Percentiles rank a stretch among this genome's conserved stretches.
These are phyloP conservation scores for Eutolmus rufibarbis DNA, from an alignment of 2,888 invertebrate genomes.

Conservation along the genomic window DNA sequence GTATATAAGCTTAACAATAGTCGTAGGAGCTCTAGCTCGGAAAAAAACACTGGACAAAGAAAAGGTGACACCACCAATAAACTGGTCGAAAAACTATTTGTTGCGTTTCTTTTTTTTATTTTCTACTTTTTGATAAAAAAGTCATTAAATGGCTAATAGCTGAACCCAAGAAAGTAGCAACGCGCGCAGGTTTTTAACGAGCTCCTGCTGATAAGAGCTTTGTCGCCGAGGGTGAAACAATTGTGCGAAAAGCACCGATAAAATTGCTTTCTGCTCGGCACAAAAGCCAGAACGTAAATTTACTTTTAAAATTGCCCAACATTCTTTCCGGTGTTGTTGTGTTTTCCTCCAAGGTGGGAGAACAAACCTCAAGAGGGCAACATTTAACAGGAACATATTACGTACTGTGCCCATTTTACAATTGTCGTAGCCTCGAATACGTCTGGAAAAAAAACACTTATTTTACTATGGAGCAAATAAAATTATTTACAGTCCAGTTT, in stretches of 20 bases:
- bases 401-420: neutral
- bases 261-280: conserved; percentile 3
- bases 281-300: conserved; percentile 28
- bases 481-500: neutral
- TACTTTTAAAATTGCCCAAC: conserved; percentile 12
- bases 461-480: neutral
- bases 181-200: neutral
- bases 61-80: neutral
- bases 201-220: conserved; percentile 8
- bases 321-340: conserved; percentile 9
- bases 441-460: neutral
- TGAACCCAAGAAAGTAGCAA: neutral
- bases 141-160: neutral
- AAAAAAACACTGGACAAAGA: neutral
- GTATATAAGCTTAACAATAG: neutral
- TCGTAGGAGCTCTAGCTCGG: neutral
- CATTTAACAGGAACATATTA: neutral
- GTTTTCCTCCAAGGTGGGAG: neutral
- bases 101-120: neutral
- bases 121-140: conserved; percentile 2
- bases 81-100: neutral
- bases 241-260: conserved; percentile 24
- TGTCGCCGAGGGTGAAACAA: conserved; percentile 13
- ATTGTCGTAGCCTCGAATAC: neutral
- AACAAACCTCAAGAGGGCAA: neutral